Conservation (phyloP, 2,888 invertebrate species). For the Cosmopolites sordidus region DNA sequence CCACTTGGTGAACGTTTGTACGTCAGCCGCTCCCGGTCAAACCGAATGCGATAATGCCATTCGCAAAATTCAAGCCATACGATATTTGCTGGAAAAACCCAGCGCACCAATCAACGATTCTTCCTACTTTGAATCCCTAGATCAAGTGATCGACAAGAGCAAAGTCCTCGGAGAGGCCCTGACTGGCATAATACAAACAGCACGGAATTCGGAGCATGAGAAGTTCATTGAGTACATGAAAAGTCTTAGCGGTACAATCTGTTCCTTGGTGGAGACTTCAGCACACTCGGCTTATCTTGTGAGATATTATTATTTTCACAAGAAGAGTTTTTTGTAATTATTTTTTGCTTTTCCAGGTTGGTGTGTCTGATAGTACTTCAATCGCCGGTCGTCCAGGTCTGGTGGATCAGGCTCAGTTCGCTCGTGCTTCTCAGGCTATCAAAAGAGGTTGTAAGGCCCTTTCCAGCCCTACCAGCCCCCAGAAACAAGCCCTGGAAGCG, state of each 20-base stretch:
- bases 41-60: conserved; percentile 96
- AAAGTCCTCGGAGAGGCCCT: conserved; percentile 80
- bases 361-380: conserved; percentile 86
- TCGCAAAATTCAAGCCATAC: conserved; percentile 81
- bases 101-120: conserved; percentile 82
- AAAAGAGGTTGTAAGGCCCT: conserved; percentile 81
- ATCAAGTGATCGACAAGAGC: conserved; percentile 83
- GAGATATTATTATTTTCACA: conserved; percentile 18
- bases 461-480: conserved; percentile 65
- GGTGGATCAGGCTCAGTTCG: conserved; percentile 83
- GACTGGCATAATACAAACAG: conserved; percentile 90
- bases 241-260: conserved; percentile 81
- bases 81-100: conserved; percentile 78
- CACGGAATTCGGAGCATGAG: conserved; percentile 81
- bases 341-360: conserved; percentile 70
- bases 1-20: conserved; percentile 80
- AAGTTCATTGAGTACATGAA: conserved; percentile 80
- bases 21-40: conserved; percentile 86
- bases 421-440: conserved; percentile 85
- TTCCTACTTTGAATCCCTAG: conserved; percentile 91
- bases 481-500: conserved; percentile 82
- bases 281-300: conserved; percentile 92
- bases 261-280: conserved; percentile 86
- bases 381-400: conserved; percentile 84
- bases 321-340: not conserved